A percentile compares a stretch with the other conserved stretches of the same genome.
Evolutionary conservation across 1,140 invertebrate species (phyloP).

Genomic region (Hylyphantes graminicola): DNA sequence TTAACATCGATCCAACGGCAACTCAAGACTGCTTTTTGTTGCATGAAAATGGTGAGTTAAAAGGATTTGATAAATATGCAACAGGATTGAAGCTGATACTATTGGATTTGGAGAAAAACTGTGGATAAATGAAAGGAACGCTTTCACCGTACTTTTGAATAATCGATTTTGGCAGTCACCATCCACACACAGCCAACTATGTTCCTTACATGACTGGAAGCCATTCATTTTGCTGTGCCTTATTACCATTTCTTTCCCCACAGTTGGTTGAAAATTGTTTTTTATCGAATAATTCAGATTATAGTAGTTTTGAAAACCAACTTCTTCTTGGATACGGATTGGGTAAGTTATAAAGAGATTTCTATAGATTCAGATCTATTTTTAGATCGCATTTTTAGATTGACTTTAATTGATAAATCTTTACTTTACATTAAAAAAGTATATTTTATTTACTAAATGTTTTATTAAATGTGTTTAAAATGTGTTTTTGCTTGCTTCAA

Average conservation of each 20-base stretch:
- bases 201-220: constrained; percentile 41
- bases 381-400: too few species aligned
- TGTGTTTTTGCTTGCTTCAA: too few species aligned
- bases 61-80: constrained; percentile 50
- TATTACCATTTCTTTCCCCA: constrained; percentile 46
- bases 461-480: too few species aligned
- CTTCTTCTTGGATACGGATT: constrained; percentile 27
- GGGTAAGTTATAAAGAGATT: constrained; percentile 12
- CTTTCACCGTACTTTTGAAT: constrained; percentile 42
- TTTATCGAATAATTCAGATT: constrained; percentile 21
- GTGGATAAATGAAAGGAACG: constrained; percentile 23
- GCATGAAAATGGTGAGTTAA: constrained; percentile 29
- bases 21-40: constrained; percentile 1
- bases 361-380: too few species aligned
- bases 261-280: constrained; percentile 20
- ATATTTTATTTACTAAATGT: too few species aligned
- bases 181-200: constrained; percentile 18
- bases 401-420: too few species aligned
- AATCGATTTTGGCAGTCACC: constrained; percentile 38
- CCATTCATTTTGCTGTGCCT: constrained; percentile 54
- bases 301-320: constrained; percentile 20
- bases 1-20: constrained; percentile 4
- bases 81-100: constrained; percentile 37
- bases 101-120: constrained; percentile 31
- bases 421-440: too few species aligned